A percentile compares a stretch with the other conserved stretches of the same genome.
These are phyloP conservation scores for Tenualosa ilisha DNA, from an alignment of 2,797 vertebrate genomes.

Conservation along the genomic window DNA sequence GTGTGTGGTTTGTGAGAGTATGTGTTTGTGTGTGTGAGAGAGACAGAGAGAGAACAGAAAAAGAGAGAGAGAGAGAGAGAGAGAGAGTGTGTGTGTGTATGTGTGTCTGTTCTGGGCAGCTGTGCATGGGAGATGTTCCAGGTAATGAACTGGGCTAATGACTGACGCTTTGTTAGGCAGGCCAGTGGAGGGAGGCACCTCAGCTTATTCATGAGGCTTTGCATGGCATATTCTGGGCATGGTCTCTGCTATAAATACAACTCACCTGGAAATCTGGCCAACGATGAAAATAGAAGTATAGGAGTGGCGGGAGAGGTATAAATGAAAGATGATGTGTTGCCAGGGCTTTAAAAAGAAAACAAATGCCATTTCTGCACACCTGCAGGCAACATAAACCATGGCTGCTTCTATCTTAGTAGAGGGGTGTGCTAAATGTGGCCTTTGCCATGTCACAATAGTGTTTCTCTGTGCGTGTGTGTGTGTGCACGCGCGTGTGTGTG, in stretches of 20 bases:
- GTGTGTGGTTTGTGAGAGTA: not conserved
- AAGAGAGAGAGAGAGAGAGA: not conserved
- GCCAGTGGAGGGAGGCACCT: constrained; percentile 59
- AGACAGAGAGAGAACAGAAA: too few relatives aligned
- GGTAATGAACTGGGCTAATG: constrained; percentile 76
- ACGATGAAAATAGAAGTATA: constrained; percentile 39
- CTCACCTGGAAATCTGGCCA: constrained; percentile 43
- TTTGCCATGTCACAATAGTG: constrained; percentile 20
- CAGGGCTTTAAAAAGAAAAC: constrained; percentile 62
- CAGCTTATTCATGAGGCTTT: constrained; percentile 75
- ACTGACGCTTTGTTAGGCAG: constrained; percentile 72
- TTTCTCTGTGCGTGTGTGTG: not conserved
- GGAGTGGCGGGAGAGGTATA: constrained; percentile 33
- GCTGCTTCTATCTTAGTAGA: constrained; percentile 38
- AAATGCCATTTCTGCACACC: constrained; percentile 68
- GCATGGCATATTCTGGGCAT: constrained; percentile 71
- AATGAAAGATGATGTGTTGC: constrained; percentile 75
- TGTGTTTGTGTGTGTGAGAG: not conserved
- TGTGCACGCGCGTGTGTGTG: not conserved
- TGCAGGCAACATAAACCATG: constrained; percentile 34
- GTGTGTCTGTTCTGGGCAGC: constrained; percentile 11
- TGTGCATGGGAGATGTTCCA: constrained; percentile 51
- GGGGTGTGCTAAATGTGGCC: constrained; percentile 39
- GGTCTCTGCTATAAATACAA: constrained; percentile 73
- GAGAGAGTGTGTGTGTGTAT: not conserved